Evolutionary conservation across 2,797 vertebrate genomes (phyloP).

Genomic region (Neosalanx taihuensis): DNA sequence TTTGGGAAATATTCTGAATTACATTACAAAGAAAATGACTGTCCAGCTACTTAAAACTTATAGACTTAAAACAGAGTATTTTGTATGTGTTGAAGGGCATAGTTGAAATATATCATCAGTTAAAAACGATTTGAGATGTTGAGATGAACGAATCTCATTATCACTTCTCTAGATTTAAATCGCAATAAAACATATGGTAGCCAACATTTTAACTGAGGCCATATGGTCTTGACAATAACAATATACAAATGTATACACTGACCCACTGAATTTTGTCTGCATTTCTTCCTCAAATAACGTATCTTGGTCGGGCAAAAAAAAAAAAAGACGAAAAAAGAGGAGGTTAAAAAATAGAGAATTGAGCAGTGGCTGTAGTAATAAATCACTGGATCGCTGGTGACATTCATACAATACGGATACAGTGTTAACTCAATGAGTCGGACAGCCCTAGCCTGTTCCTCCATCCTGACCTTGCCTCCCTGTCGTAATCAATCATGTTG

Average conservation of each 20-base stretch:
- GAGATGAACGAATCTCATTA: background rate
- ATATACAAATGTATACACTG: constrained; percentile 43
- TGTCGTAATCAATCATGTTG: constrained; percentile 79
- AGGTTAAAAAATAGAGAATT: constrained; percentile 70
- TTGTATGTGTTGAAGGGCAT: no score
- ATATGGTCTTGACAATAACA: constrained; percentile 26
- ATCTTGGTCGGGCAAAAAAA: constrained; percentile 75
- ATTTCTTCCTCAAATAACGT: constrained; percentile 68
- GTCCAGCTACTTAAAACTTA: no score
- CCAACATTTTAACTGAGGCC: constrained; percentile 13
- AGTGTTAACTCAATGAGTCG: constrained; percentile 80
- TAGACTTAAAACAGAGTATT: no score
- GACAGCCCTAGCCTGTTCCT: constrained; percentile 79
- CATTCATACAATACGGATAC: constrained; percentile 80
- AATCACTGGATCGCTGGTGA: constrained; percentile 79
- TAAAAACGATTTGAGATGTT: background rate
- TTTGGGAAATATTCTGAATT: no score
- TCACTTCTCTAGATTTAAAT: no score
- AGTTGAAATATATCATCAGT: no score
- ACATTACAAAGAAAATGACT: no score
- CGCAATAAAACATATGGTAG: background rate
- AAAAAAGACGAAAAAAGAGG: constrained; percentile 27
- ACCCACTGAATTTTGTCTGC: constrained; percentile 64
- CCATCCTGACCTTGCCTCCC: constrained; percentile 78
- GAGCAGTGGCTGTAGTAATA: constrained; percentile 79